phyloP scores from a whole-genome alignment of 1,140 invertebrate species.

The Anthonomus grandis region DNA sequence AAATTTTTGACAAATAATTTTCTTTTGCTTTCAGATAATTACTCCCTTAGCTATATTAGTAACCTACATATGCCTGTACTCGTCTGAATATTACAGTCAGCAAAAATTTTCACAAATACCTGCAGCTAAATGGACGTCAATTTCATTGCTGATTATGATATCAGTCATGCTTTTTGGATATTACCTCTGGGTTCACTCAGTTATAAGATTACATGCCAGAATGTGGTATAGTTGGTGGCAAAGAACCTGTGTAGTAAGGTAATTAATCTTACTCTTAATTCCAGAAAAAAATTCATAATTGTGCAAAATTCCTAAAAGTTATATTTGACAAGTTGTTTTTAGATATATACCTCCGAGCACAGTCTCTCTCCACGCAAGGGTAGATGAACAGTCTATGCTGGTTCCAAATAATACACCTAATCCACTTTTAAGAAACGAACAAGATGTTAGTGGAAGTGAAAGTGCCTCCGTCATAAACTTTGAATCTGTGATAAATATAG shows the following conservation, averaged over 20 bases:
- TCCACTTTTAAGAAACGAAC: conserved; percentile 6
- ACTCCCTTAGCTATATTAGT: conserved; percentile 52
- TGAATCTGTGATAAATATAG: conserved; percentile 18
- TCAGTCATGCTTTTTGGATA: conserved; percentile 51
- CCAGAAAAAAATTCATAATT: background rate
- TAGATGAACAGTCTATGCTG: background rate
- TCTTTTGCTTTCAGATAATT: conserved; percentile 32
- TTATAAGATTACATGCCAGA: conserved; percentile 51
- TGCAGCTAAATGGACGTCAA: conserved; percentile 51
- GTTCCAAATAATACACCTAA: conserved; percentile 24
- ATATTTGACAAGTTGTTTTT: too few species aligned
- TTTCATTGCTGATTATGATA: conserved; percentile 51
- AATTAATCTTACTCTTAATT: background rate
- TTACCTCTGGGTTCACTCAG: conserved; percentile 52
- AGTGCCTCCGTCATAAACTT: conserved; percentile 15
- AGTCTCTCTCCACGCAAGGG: conserved; percentile 12
- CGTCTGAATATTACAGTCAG: conserved; percentile 52
- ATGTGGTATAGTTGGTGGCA: conserved; percentile 57
- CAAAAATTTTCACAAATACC: conserved; percentile 51
- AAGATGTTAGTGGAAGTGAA: conserved; percentile 12
- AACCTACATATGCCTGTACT: conserved; percentile 53
- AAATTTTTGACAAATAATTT: too few species aligned
- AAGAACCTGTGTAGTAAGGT: conserved; percentile 50
- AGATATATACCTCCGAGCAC: conserved; percentile 37
- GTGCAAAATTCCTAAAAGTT: too few species aligned